Conservation (phyloP, 1,140 invertebrate genomes). For the Lordiphosa clarofinis region DNA sequence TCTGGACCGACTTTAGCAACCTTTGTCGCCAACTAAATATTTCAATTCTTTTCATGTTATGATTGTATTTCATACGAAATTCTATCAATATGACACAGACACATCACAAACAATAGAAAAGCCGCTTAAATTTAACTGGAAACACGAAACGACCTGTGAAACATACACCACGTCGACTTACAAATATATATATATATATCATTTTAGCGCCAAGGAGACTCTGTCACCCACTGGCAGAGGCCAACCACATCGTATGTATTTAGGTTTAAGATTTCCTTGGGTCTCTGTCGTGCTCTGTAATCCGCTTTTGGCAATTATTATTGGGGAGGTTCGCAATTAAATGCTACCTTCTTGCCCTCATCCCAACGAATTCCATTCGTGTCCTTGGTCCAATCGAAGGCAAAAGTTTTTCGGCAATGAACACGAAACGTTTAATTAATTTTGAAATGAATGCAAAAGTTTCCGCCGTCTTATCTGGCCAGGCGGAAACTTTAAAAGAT, state of each 20-base stretch:
- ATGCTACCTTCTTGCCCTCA: slow-evolving; percentile 35
- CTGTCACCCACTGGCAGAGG: slow-evolving; percentile 8
- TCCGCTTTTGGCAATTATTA: slow-evolving; percentile 47
- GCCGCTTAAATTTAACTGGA: slow-evolving; percentile 21
- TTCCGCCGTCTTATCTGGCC: slow-evolving; percentile 29
- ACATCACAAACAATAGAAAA: slow-evolving; percentile 12
- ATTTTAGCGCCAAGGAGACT: slow-evolving; percentile 1
- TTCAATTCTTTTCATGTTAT: slow-evolving; percentile 6
- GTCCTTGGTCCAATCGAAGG: slow-evolving; percentile 11
- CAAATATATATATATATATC: not conserved
- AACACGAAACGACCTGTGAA: slow-evolving; percentile 7
- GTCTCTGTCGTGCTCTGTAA: slow-evolving; percentile 13
- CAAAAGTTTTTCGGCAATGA: slow-evolving; percentile 3
- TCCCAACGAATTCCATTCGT: slow-evolving; percentile 25
- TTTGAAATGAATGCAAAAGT: slow-evolving; percentile 45
- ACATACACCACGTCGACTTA: not conserved
- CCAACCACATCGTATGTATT: slow-evolving; percentile 2
- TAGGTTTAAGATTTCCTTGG: slow-evolving; percentile 11
- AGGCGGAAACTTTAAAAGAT: slow-evolving; percentile 46
- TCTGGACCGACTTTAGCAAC: too few species aligned
- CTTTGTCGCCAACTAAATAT: not conserved
- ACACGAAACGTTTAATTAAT: slow-evolving; percentile 48
- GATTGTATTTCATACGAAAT: slow-evolving; percentile 21
- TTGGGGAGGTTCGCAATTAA: slow-evolving; percentile 36
- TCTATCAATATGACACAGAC: slow-evolving; percentile 16